Evolutionary conservation across 2,888 invertebrate genomes (phyloP).

Genomic region (Idaea aversata): DNA sequence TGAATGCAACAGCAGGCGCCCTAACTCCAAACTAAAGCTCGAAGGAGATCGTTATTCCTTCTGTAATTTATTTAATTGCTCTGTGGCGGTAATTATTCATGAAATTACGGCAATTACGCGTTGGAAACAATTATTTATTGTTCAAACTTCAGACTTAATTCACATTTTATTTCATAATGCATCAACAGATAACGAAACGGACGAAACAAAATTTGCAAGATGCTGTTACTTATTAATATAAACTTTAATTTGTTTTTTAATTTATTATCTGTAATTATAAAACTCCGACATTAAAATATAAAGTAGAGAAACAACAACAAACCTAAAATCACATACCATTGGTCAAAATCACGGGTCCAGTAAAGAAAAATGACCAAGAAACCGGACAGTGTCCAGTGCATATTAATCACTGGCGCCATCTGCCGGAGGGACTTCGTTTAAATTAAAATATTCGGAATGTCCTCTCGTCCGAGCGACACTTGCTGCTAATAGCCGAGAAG

Average conservation of each 20-base stretch:
- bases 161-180: constrained; percentile 76
- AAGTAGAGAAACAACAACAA: neutral
- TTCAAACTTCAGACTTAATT: constrained; percentile 77
- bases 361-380: constrained; percentile 49
- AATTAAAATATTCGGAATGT: constrained; percentile 72
- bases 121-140: constrained; percentile 79
- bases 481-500: constrained; percentile 54
- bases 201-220: constrained; percentile 20
- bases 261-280: constrained; percentile 4
- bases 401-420: constrained; percentile 73
- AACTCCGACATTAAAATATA: neutral
- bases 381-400: constrained; percentile 60
- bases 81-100: constrained; percentile 80
- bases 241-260: constrained; percentile 23
- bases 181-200: constrained; percentile 67
- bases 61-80: constrained; percentile 80
- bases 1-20: constrained; percentile 65
- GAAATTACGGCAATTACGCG: constrained; percentile 80
- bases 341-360: constrained; percentile 3
- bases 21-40: constrained; percentile 74
- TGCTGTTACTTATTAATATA: constrained; percentile 18
- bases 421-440: constrained; percentile 53
- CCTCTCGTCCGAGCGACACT: constrained; percentile 56
- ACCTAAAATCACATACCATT: constrained; percentile 8
- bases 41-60: constrained; percentile 75